A percentile compares a stretch with the other conserved stretches of the same genome.
phyloP scores from a whole-genome alignment of 2,888 invertebrate genomes.

The Brassicogethes aeneus region DNA sequence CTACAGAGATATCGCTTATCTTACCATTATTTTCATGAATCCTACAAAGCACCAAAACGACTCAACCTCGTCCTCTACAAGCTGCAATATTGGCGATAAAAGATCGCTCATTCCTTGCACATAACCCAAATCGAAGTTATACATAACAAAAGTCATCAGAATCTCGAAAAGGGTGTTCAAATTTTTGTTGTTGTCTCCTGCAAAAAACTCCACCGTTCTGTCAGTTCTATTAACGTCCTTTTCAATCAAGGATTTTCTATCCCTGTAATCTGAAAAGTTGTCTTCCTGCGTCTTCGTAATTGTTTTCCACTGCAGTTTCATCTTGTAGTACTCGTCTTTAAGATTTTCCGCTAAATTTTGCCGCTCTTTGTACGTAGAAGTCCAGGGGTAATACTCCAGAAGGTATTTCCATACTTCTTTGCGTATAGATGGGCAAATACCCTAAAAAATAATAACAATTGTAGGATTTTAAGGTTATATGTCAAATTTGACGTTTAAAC shows the following conservation, averaged over 20 bases:
- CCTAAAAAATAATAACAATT: slow-evolving; percentile 57
- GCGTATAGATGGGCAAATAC: slow-evolving; percentile 66
- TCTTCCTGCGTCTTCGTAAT: slow-evolving; percentile 81
- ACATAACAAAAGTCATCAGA: slow-evolving; percentile 98
- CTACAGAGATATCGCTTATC: too few relatives aligned
- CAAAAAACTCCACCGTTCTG: slow-evolving; percentile 79
- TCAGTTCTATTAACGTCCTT: slow-evolving; percentile 98
- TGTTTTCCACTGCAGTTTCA: slow-evolving; percentile 95
- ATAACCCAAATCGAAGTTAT: slow-evolving; percentile 94
- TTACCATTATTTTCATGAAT: slow-evolving; percentile 91
- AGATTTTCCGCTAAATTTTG: slow-evolving; percentile 59
- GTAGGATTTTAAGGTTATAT: too few relatives aligned
- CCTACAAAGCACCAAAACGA: slow-evolving; percentile 99
- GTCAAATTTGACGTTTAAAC: too few relatives aligned
- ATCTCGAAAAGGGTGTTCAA: slow-evolving; percentile 79
- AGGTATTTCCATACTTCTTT: slow-evolving; percentile 92
- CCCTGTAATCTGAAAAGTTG: slow-evolving; percentile 79
- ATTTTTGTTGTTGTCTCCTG: slow-evolving; percentile 91
- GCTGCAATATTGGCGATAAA: slow-evolving; percentile 80
- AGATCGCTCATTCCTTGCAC: slow-evolving; percentile 98
- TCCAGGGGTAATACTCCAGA: slow-evolving; percentile 81
- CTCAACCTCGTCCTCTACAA: slow-evolving; percentile 89
- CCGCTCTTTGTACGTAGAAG: slow-evolving; percentile 64
- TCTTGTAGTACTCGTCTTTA: slow-evolving; percentile 80
- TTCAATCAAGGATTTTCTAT: slow-evolving; percentile 88